phyloP scores from a whole-genome alignment of 2,888 invertebrate genomes.

The Harpalus rubripes region DNA sequence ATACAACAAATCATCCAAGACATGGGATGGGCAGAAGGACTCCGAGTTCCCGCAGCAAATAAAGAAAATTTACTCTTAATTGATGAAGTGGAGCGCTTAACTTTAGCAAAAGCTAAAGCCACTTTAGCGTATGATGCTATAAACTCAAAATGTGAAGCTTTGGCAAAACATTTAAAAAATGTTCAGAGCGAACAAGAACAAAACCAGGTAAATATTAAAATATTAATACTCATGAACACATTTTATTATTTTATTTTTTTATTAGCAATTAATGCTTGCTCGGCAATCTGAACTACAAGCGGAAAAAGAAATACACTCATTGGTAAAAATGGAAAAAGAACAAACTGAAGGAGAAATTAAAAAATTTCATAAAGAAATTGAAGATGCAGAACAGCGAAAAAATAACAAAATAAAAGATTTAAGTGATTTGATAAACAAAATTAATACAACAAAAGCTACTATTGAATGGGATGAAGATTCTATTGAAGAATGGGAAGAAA shows the following conservation, averaged over 20 bases:
- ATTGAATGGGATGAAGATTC: constrained; percentile 85
- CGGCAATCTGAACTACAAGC: constrained; percentile 85
- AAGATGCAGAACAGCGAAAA: constrained; percentile 76
- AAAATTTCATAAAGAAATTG: constrained; percentile 78
- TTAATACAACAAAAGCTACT: constrained; percentile 83
- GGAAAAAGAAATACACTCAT: constrained; percentile 80
- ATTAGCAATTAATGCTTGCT: constrained; percentile 83
- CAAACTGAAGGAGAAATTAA: constrained; percentile 77
- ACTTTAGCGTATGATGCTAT: constrained; percentile 77
- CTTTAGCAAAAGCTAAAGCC: constrained; percentile 78
- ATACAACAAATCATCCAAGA: constrained; percentile 84
- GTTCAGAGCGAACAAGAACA: constrained; percentile 80
- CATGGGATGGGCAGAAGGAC: constrained; percentile 88
- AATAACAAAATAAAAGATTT: constrained; percentile 79
- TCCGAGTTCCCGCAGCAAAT: constrained; percentile 89
- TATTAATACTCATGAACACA: background rate
- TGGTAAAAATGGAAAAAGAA: constrained; percentile 77
- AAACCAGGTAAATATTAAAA: constrained; percentile 77
- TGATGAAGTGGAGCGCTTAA: constrained; percentile 78
- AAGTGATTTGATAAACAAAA: constrained; percentile 79
- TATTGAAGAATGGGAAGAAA: constrained; percentile 85
- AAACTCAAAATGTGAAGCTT: constrained; percentile 73
- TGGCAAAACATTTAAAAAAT: constrained; percentile 78
- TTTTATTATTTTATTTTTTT: constrained; percentile 69
- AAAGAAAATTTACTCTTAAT: constrained; percentile 83